Percentiles rank a stretch among this genome's conserved stretches.
phyloP scores from a whole-genome alignment of 2,797 vertebrate genomes.

The Pelobates cultripes region DNA sequence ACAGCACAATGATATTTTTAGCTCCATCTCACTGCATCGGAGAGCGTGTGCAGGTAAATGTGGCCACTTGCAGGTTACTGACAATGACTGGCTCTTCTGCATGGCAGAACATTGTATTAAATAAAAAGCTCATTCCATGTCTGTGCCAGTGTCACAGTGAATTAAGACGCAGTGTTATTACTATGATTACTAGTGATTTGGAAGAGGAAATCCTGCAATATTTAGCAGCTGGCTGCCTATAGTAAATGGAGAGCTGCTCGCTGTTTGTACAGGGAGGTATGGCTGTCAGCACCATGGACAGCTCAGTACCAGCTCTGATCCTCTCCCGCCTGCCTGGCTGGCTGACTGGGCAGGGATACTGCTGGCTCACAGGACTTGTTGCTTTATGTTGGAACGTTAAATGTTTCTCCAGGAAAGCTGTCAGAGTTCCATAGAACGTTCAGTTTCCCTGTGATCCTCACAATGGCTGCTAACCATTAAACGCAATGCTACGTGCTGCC shows the following conservation, averaged over 20 bases:
- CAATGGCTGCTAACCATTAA: not conserved
- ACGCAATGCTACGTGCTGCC: slow-evolving; percentile 1
- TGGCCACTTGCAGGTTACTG: not conserved
- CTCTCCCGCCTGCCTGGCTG: too few relatives aligned
- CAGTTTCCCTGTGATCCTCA: not conserved
- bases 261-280: too few relatives aligned
- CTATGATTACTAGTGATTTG: not conserved
- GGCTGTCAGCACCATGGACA: slow-evolving; percentile 18
- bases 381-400: not conserved
- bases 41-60: slow-evolving; percentile 37
- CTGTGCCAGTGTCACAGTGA: not conserved
- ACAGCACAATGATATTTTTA: slow-evolving; percentile 42
- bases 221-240: not conserved
- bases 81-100: not conserved
- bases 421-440: not conserved
- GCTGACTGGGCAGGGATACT: too few relatives aligned
- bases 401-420: not conserved
- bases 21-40: slow-evolving; percentile 29
- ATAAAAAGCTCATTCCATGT: too few relatives aligned
- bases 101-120: not conserved
- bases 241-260: not conserved
- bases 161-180: not conserved
- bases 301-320: not conserved
- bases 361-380: not conserved
- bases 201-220: not conserved